Conservation (phyloP, 1,140 invertebrate species). For the Drosophila tani region DNA sequence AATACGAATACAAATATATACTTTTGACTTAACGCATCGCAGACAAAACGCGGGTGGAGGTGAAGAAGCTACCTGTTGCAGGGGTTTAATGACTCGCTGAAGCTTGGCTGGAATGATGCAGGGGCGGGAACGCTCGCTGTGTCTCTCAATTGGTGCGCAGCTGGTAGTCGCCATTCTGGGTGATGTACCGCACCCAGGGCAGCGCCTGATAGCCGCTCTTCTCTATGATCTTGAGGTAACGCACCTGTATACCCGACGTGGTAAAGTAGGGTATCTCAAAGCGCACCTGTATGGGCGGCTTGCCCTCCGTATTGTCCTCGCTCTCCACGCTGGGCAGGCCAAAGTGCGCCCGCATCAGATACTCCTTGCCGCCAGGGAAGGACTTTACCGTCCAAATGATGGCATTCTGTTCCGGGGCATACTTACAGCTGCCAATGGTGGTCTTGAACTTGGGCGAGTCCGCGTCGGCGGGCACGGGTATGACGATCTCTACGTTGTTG, state of each 20-base stretch:
- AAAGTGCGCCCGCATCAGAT: conserved; percentile 99
- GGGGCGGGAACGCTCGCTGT: conserved; percentile 23
- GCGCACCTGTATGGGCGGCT: conserved; percentile 99
- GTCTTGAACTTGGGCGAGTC: conserved; percentile 99
- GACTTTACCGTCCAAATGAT: conserved; percentile 99
- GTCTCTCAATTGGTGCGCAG: conserved; percentile 93
- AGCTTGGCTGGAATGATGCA: conserved; percentile 75
- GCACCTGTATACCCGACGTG: conserved; percentile 99
- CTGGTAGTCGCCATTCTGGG: conserved; percentile 99
- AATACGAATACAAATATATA: conserved; percentile 61
- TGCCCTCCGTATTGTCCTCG: conserved; percentile 96
- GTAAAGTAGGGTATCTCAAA: conserved; percentile 99
- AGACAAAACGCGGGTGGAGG: conserved; percentile 31
- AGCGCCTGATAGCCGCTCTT: conserved; percentile 99
- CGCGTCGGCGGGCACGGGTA: conserved; percentile 99
- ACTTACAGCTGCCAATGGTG: conserved; percentile 98
- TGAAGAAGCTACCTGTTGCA: conserved; percentile 57
- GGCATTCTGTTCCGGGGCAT: conserved; percentile 98
- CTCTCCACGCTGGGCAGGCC: conserved; percentile 98
- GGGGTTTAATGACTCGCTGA: conserved; percentile 52
- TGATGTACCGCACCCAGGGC: conserved; percentile 99
- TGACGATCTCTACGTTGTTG: conserved; percentile 99
- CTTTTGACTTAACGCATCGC: conserved; percentile 59
- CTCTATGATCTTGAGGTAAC: conserved; percentile 99
- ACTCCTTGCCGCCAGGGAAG: conserved; percentile 99